Evolutionary conservation across 2,797 vertebrate species (phyloP), one percentile per base, ranked within the genome.

Genomic region (Hydrocynus forskahlii): DNA sequence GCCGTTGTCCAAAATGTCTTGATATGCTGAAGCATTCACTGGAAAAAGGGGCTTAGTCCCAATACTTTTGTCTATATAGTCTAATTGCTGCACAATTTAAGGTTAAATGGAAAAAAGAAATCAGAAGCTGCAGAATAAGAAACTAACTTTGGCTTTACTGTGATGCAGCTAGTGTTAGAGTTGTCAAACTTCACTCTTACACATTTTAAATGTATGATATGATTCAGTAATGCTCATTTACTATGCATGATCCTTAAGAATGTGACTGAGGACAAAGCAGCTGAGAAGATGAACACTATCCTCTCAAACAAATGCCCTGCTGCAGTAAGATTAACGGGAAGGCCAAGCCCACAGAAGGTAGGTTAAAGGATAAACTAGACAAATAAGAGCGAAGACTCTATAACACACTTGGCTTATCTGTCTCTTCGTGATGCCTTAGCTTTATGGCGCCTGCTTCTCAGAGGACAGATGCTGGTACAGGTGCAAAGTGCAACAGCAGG

Each of bases 391-490:
- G 48, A 8, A 19, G 25, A 48, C 14, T 70, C 2, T 2, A 59
- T 7, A 12, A 14, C 29, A 64, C 2, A 2, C 25, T 64, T 21
- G 57, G 52, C 57, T 64, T 40, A 71, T 70, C 23, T 59, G 23
- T 45, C 1, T n/a, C n/a, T 66, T 17, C 69, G 77, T 35, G 68
- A 25, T 81, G 5, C 86, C 76, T 43, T 50, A 95, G 94, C 88
- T 95, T 67, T 95, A 95, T 88, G 94, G 88, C 71, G 94, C 92
- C 16, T 91, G 93, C 57, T 96, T 93, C 91, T 94, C 94, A 84
- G 92, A 94, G 92, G 94, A 95, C 86, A 88, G 88, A 29, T 95
- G 91, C 86, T 96, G 94, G 92, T 95, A 95, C 79, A 94, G 95
- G 87, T 95, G 95, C 83, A 92, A 89, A 89, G 83, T 96, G 35